These are phyloP conservation scores for Apteryx owenii DNA, from an alignment of 2,113 vertebrate species.

Conservation along the genomic window DNA sequence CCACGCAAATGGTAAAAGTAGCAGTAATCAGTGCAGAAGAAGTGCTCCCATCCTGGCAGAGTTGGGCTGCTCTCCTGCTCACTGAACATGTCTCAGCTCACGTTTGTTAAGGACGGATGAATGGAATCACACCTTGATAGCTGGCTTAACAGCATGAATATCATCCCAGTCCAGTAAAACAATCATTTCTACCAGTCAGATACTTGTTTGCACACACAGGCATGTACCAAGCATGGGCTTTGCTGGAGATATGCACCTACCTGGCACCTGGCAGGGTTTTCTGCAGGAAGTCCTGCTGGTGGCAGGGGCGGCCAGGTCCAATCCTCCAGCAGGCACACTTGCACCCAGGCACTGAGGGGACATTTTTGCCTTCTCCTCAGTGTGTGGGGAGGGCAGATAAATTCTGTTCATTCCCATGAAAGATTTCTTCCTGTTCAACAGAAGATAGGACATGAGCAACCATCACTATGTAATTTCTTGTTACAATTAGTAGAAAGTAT, in stretches of 20 bases:
- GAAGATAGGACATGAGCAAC: neutral
- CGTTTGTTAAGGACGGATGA: neutral
- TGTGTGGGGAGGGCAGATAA: neutral
- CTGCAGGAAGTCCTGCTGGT: neutral
- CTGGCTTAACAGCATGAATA: neutral
- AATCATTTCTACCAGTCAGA: neutral
- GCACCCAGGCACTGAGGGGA: fast-evolving
- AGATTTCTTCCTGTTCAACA: neutral
- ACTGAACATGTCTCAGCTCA: neutral
- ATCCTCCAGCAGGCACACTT: neutral
- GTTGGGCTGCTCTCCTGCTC: neutral
- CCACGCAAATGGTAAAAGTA: neutral
- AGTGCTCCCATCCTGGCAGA: neutral
- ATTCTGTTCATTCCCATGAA: neutral
- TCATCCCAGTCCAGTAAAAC: neutral
- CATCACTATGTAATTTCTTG: neutral
- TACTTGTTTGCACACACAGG: neutral
- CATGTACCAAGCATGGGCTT: fast-evolving
- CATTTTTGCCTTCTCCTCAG: neutral
- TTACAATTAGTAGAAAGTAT: neutral
- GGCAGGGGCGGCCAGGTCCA: neutral
- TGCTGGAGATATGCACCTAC: fast-evolving
- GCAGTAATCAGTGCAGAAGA: neutral
- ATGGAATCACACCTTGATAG: neutral
- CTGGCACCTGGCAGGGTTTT: fast-evolving